Evolutionary conservation across 1,140 invertebrate genomes (phyloP), one percentile per base, ranked within the genome.

Genomic region (Orchestia grillus): DNA sequence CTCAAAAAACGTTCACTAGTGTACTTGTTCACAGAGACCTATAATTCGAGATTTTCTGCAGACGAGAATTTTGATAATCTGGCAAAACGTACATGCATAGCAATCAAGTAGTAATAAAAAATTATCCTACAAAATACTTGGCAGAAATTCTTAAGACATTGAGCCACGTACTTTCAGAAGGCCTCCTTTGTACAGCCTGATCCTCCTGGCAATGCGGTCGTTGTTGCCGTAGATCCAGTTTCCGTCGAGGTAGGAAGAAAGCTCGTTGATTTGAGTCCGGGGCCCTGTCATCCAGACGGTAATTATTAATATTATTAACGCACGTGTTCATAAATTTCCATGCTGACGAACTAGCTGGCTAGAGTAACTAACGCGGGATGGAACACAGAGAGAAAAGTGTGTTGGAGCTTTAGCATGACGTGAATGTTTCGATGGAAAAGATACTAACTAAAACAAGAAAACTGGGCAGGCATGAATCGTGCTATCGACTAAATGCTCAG

Each of bases 221-320:
- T 97, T 97, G 23, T 97, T 98, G 28, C 98, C 98, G 97, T 98
- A 98, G 11, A 98, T 97, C 96, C 97, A 98, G 96, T 97, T 98
- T 19, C 97, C 98, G 96, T 98, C 98, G 15, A 98, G 97, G 96
- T 97, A 97, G 6, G 98, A 97, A 40, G 98, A 98, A 28, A 98
- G 97, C 36, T 97, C 96, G 96, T 98, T 98, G 53, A 97, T 97
- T 96, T 97, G 97, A 11, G 97, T 97, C 94, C 98, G 97, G 6
- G 98, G 97, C 91, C 98, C 98, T 98, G 97, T 41, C 96, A 96
- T 44, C 62, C 62, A 77, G 36, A 77, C 28, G 28, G 28, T 36
- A 77, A 23, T 53, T 3, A 23, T 77, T 77, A 23, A 77, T 77
- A 23, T 77, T 3, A 36, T 23, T 77, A 19, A 36, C 36, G 62